Conservation (phyloP, 2,113 vertebrate species). For the Dipodomys ordii region DNA sequence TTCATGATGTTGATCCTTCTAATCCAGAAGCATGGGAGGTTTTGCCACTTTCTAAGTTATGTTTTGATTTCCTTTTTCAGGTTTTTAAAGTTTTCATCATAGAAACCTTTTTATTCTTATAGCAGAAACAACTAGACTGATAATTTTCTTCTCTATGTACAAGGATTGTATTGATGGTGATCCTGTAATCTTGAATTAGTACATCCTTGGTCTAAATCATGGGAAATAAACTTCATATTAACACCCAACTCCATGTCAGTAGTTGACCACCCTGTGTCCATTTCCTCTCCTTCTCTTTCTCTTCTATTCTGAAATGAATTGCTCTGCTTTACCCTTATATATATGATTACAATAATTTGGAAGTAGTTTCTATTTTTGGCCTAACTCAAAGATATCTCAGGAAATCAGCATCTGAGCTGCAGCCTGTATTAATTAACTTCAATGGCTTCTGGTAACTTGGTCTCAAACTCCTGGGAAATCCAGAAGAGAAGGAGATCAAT, state of each 20-base stretch:
- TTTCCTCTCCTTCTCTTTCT: not conserved
- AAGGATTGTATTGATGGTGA: not conserved
- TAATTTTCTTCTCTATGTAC: conserved; percentile 5
- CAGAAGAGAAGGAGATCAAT: conserved; percentile 23
- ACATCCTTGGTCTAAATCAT: not conserved
- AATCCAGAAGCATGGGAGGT: too few relatives aligned
- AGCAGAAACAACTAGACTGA: not conserved
- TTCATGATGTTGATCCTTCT: too few relatives aligned
- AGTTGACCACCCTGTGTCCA: not conserved
- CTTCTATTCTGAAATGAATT: not conserved
- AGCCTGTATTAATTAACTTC: conserved; percentile 51
- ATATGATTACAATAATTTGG: not conserved
- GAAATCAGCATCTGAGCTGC: not conserved
- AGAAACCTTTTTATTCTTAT: not conserved
- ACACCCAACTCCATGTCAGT: not conserved
- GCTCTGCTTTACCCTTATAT: not conserved
- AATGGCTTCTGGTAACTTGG: conserved; percentile 11
- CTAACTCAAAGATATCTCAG: not conserved
- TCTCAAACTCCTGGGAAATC: conserved; percentile 51
- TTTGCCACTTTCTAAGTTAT: too few relatives aligned
- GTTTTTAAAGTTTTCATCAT: too few relatives aligned
- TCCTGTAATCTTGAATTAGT: not conserved
- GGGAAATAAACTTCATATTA: not conserved
- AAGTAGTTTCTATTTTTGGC: not conserved
- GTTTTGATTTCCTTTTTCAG: too few relatives aligned